Base-by-base conservation (phyloP, 1,140 invertebrate genomes). In the Ephestia elutella region DNA sequence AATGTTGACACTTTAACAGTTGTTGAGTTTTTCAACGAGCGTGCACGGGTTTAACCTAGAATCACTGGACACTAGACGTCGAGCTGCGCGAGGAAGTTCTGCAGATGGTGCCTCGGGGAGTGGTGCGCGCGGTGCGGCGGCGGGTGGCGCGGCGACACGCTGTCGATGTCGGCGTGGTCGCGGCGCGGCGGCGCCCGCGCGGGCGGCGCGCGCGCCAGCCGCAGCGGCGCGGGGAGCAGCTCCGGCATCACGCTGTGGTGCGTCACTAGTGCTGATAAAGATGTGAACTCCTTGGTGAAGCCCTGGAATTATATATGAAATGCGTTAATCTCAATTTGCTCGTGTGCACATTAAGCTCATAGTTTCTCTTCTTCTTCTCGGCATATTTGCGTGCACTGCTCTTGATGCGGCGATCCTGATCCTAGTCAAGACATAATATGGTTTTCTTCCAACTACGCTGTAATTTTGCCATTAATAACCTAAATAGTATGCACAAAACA, bases 191-290 rank as follows among this genome's bases (percentile, higher is more conserved):
- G 13, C 63, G 59, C 62, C 20, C 69, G 51, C 4, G 60, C 53
- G 8, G 50, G 49, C 13, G 65, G 63, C 35, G 65, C 70, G 17
- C 95, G 90, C 65, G 92, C 93, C 53, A 97, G 84, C 0, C 94
- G 94, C 51, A 99, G 90, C 9, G 97, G 96, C 82, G 96, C 97
- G 1, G 97, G 97, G 68, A 99, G 90, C 65, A 98, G 90, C 90
- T 98, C 97, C 19, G 95, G 96, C 96, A 98, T 98, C 49, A 98
- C 96, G 62, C 96, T 97, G 87, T 98, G 96, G 88, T 98, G 96
- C 25, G 95, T 96, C 72, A 99, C 98, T 58, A 99, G 90, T 0
- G 97, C 94, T 11, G 94, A 94, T 59, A 99, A 87, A 57, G 95
- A 96, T 13, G 93, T 91, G 89, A 98, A 99, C 91, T 98, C 97